Percentiles rank a stretch among this genome's conserved stretches.
Evolutionary conservation across 2,888 invertebrate species (phyloP).

Genomic region (Euplexia lucipara): DNA sequence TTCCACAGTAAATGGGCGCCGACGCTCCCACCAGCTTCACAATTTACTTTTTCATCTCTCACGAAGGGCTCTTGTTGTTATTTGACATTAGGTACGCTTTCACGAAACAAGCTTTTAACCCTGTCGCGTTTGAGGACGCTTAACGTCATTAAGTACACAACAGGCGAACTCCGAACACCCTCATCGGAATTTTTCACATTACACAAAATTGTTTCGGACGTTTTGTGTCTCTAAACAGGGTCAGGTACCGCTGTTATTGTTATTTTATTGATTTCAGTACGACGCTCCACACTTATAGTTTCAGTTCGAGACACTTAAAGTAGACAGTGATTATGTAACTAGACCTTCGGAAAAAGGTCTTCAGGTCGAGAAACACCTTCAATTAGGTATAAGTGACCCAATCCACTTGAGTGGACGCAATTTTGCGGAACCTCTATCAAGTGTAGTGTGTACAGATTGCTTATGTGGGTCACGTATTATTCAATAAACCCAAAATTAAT

Average conservation of each 20-base stretch:
- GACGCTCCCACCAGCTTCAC: slow-evolving; percentile 61
- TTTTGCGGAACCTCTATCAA: slow-evolving; percentile 79
- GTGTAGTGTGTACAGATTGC: slow-evolving; percentile 71
- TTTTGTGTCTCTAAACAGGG: slow-evolving; percentile 50
- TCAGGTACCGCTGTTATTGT: slow-evolving; percentile 54
- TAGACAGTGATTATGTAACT: slow-evolving; percentile 62
- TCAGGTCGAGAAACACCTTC: slow-evolving; percentile 62
- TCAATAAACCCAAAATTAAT: slow-evolving; percentile 89
- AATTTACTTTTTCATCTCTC: slow-evolving; percentile 74
- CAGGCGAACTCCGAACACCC: slow-evolving; percentile 63
- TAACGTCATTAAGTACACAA: slow-evolving; percentile 69
- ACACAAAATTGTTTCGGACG: slow-evolving; percentile 68
- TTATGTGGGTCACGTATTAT: slow-evolving; percentile 86
- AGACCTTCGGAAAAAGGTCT: slow-evolving; percentile 57
- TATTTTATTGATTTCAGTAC: slow-evolving; percentile 52
- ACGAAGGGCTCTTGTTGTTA: slow-evolving; percentile 67
- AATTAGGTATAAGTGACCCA: slow-evolving; percentile 75
- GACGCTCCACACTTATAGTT: slow-evolving; percentile 48
- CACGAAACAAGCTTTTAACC: slow-evolving; percentile 71
- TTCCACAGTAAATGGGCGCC: slow-evolving; percentile 61
- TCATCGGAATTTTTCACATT: slow-evolving; percentile 67
- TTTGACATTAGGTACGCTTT: slow-evolving; percentile 70
- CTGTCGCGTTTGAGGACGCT: slow-evolving; percentile 66
- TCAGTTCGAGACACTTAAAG: slow-evolving; percentile 40
- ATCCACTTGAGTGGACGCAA: slow-evolving; percentile 79